Evolutionary conservation across 2,888 invertebrate species (phyloP), one percentile per base, ranked within the genome.

Genomic region (Clusia tigrina): DNA sequence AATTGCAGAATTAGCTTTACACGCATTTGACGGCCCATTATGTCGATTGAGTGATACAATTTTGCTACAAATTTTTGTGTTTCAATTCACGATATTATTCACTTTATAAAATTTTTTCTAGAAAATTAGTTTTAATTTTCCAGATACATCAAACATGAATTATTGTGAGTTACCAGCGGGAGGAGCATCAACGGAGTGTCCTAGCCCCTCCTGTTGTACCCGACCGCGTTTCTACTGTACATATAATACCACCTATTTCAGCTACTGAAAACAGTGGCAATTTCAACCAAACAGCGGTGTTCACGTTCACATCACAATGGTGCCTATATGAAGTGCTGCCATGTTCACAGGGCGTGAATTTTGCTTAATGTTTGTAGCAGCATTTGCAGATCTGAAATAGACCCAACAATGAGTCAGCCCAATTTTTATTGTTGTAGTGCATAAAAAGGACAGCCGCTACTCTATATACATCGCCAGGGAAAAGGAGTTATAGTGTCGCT

Each of bases 81-180:
- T 25, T 25, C n/a, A 9, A 54, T 3, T 24, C n/a, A 2, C 25
- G 24, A 32, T 18, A 18, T 54, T 23, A 42, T 12, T 20, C 3
- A 23, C 18, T 37, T 25, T 55, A 52, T 17, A 20, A 22, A 20
- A 61, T 62, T 67, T 63, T 58, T 65, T 59, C n/a, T n/a, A 60
- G 18, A 55, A n/a, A n/a, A n/a, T n/a, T n/a, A n/a, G n/a, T n/a
- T n/a, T n/a, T n/a, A n/a, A n/a, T 63, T 61, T 76, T 78, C 57
- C 71, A 84, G 83, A 84, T 84, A 84, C 82, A 79, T 83, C 82
- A 82, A 83, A 83, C 82, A 84, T 84, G 83, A 84, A 84, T 83
- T 83, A 84, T 79, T 82, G 82, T 79, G 83, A 82, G 81, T 83
- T 84, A 83, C 83, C 83, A 84, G 83, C 83, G 83, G 83, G n/a